phyloP scores from a whole-genome alignment of 2,113 vertebrate species.

The Eulacestoma nigropectus region DNA sequence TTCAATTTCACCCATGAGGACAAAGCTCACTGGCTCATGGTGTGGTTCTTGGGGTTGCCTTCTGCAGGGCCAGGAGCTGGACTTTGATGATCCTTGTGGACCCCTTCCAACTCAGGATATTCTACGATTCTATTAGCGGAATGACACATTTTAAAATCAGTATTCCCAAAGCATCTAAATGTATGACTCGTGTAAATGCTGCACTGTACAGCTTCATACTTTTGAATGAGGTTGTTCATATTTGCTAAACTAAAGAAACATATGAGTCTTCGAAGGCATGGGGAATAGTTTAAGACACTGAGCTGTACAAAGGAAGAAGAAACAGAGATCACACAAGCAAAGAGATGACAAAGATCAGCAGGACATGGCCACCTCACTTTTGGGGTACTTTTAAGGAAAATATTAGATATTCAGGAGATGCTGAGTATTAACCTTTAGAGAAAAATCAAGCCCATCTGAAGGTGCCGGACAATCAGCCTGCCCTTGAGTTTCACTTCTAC shows the following conservation, averaged over 20 bases:
- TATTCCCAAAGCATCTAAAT: background rate
- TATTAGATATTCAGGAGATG: background rate
- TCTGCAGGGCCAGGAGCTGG: background rate
- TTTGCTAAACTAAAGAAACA: background rate
- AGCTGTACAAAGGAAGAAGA: background rate
- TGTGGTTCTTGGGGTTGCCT: background rate
- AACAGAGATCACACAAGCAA: background rate
- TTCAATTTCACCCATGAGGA: background rate
- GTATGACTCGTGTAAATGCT: accelerated
- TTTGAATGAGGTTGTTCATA: background rate
- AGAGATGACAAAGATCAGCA: background rate
- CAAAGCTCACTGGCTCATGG: background rate
- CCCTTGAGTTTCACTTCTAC: background rate
- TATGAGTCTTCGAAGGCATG: background rate
- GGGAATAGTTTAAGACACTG: background rate
- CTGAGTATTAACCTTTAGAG: background rate
- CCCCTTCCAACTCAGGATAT: background rate
- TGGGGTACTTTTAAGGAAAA: background rate
- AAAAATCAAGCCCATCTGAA: background rate
- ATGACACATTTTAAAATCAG: background rate
- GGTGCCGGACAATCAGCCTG: background rate
- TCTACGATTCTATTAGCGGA: background rate
- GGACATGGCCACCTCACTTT: background rate
- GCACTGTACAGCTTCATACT: background rate
- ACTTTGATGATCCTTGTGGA: background rate